Evolutionary conservation across 2,113 vertebrate genomes (phyloP).

Genomic region (Pluvialis apricaria): DNA sequence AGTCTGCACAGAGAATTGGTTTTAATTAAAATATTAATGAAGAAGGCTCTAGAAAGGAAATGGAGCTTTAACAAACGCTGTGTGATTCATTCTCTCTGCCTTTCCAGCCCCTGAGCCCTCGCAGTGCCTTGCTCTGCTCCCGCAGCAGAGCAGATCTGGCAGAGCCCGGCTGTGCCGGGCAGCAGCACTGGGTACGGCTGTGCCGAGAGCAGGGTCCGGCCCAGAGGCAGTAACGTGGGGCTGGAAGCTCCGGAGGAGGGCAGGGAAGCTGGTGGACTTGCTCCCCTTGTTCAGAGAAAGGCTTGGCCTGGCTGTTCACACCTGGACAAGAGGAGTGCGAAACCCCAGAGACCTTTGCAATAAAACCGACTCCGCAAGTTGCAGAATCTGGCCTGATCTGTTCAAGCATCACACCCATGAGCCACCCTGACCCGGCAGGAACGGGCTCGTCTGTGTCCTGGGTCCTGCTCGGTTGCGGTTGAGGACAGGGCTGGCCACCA

Average conservation of each 20-base stretch:
- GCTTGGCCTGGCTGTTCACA: neutral
- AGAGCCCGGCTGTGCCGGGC: neutral
- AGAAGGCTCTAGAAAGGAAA: neutral
- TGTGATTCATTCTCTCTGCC: neutral
- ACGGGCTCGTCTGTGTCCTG: rapidly evolving
- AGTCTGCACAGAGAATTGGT: neutral
- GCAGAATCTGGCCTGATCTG: neutral
- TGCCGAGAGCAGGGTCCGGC: rapidly evolving
- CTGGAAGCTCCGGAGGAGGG: neutral
- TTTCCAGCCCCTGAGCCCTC: neutral
- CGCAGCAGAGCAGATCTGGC: neutral
- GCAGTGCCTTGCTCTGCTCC: too few species aligned
- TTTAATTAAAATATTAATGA: slow-evolving; percentile 28
- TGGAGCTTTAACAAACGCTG: neutral
- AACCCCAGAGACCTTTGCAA: neutral
- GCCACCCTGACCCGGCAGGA: neutral
- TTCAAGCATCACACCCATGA: neutral
- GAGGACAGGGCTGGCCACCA: neutral
- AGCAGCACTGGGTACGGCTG: neutral
- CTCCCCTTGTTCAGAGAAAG: neutral
- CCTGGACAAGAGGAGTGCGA: too few species aligned
- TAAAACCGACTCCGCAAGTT: neutral
- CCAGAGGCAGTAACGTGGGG: neutral
- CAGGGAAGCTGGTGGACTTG: rapidly evolving
- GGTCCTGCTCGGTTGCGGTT: neutral